Base-by-base conservation (phyloP, 2,113 vertebrate genomes). In the Silurus meridionalis region DNA sequence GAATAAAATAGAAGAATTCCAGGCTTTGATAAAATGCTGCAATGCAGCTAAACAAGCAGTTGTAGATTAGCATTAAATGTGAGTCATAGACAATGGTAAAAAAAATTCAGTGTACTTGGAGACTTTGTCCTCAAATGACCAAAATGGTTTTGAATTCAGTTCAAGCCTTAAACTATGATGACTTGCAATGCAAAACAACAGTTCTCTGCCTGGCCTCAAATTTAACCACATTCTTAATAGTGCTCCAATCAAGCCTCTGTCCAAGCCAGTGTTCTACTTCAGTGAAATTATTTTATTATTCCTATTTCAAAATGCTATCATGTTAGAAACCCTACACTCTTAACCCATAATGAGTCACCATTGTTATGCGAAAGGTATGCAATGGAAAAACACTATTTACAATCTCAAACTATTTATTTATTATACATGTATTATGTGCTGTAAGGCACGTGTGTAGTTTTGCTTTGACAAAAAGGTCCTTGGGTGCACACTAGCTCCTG, bases 101-200 rank as follows among this genome's bases (percentile, higher is more conserved):
- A 86, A 64, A 60, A 91, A 91, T 89, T 90, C 84, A 83, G 92
- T 91, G 89, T 86, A 89, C 82, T 11, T 67, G 72, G 90, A 87
- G 83, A 75, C 84, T 4, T 75, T 92, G 93, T 94, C 93, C 94
- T 93, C 75, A 85, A 85, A 90, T 75, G 89, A 94, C 93, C 94
- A 57, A 13, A 0, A 63, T 89, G 90, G 88, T 79, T 82, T 90
- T 81, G 86, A 87, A 37, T 83, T 77, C 60, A 55, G 48, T 79
- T 83, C 74, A 52, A 60, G 74, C 53, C 55, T 85, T 84, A 55
- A 83, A 90, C 90, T 90, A 90, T 52, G 86, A 91, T 90, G 90
- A 83, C 80, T 85, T 85, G 80, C 87, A 90, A 88, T 90, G 90
- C 92, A 93, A 91, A 92, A 91, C 69, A 93, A 93, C 93, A 91